Evolutionary conservation across 1,140 invertebrate genomes (phyloP).

Genomic region (Drosophila mayri): DNA sequence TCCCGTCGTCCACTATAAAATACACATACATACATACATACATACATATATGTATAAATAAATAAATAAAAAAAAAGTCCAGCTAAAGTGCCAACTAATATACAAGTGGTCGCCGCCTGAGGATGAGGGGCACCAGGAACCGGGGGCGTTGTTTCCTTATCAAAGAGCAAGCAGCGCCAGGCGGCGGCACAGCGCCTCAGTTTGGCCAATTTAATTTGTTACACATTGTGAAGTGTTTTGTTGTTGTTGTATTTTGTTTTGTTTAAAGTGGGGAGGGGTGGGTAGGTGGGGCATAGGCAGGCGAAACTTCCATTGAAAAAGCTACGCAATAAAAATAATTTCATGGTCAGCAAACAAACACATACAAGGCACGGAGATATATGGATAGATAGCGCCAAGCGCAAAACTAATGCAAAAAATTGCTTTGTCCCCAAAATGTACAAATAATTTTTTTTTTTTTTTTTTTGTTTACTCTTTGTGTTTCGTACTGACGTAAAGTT

Average conservation of each 20-base stretch:
- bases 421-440: constrained; percentile 60
- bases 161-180: constrained; percentile 33
- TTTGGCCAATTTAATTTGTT: constrained; percentile 66
- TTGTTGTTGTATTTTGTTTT: too few relatives aligned
- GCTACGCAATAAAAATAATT: constrained; percentile 72
- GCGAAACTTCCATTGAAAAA: constrained; percentile 35
- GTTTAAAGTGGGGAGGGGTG: background rate
- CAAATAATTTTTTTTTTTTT: constrained; percentile 16
- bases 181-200: background rate
- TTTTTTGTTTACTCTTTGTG: constrained; percentile 9
- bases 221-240: constrained; percentile 45
- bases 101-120: constrained; percentile 7
- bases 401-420: constrained; percentile 58
- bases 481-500: constrained; percentile 8
- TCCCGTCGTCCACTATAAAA: constrained; percentile 37
- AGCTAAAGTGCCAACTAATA: constrained; percentile 27
- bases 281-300: background rate
- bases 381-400: constrained; percentile 23
- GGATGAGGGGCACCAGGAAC: background rate
- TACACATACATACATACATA: background rate
- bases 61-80: constrained; percentile 3
- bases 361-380: constrained; percentile 13
- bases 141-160: constrained; percentile 19
- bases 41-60: too few relatives aligned
- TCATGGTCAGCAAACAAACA: constrained; percentile 67